phyloP scores from a whole-genome alignment of 2,113 vertebrate genomes.

The Hucho hucho region DNA sequence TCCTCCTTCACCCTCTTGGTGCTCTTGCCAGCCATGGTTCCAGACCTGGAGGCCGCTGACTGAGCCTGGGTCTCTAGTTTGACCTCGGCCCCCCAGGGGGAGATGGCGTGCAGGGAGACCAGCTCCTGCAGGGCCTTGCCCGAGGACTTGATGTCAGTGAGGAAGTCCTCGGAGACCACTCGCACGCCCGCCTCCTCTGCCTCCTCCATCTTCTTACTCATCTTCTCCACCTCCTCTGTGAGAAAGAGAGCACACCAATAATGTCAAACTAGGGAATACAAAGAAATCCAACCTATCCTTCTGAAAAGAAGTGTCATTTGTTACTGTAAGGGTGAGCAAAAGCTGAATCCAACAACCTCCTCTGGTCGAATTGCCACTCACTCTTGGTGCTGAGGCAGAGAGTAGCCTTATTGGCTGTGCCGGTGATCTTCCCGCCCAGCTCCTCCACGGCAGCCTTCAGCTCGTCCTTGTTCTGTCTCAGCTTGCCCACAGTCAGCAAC shows the following conservation, averaged over 20 bases:
- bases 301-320: neutral
- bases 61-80: conserved; percentile 76
- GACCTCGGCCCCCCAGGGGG: conserved; percentile 90
- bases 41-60: conserved; percentile 77
- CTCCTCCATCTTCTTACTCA: conserved; percentile 97
- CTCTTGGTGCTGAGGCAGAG: conserved; percentile 91
- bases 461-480: conserved; percentile 91
- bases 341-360: no score
- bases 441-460: conserved; percentile 84
- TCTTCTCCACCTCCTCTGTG: conserved; percentile 94
- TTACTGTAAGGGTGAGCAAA: no score
- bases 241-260: neutral
- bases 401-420: conserved; percentile 82
- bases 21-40: conserved; percentile 78
- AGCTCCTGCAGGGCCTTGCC: conserved; percentile 85
- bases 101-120: conserved; percentile 82
- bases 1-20: conserved; percentile 84
- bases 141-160: conserved; percentile 80
- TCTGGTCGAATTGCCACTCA: conserved; percentile 63
- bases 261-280: neutral
- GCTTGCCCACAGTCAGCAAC: conserved; percentile 85
- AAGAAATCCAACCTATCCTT: neutral
- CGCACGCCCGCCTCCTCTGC: conserved; percentile 83
- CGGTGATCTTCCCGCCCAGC: conserved; percentile 86
- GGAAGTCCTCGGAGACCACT: conserved; percentile 88